These are phyloP conservation scores for Cecropterus lyciades DNA, from an alignment of 1,140 invertebrate species.

Conservation along the genomic window DNA sequence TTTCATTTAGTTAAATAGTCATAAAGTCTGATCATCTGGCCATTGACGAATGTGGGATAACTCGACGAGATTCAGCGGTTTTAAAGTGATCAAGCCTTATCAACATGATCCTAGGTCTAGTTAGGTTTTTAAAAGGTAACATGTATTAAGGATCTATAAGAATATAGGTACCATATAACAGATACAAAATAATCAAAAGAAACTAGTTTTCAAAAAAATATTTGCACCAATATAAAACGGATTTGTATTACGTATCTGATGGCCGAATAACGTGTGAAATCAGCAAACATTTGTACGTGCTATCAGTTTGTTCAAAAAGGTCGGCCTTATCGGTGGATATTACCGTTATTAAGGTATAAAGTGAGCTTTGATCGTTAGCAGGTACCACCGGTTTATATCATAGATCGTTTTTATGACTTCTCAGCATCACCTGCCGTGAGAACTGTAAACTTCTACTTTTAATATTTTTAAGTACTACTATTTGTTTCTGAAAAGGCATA, in stretches of 20 bases:
- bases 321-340: conserved; percentile 16
- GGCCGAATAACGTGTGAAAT: conserved; percentile 27
- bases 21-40: too few relatives aligned
- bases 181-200: too few relatives aligned
- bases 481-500: neutral
- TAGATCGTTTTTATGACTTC: conserved; percentile 22
- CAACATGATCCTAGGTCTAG: too few relatives aligned
- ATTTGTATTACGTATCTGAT: conserved; percentile 14
- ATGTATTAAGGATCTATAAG: too few relatives aligned
- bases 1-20: too few relatives aligned
- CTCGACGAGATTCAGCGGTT: too few relatives aligned
- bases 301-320: conserved; percentile 20
- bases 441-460: neutral
- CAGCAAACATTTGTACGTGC: conserved; percentile 17
- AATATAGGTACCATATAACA: too few relatives aligned
- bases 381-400: conserved; percentile 19
- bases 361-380: conserved; percentile 22
- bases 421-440: conserved; percentile 9
- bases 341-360: conserved; percentile 32
- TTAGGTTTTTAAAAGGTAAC: too few relatives aligned
- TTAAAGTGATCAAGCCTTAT: too few relatives aligned
- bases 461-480: neutral
- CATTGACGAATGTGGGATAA: too few relatives aligned
- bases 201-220: conserved; percentile 1
- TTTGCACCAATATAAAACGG: conserved; percentile 9